Base-by-base conservation (phyloP, 2,113 vertebrate genomes). In the Siniperca chuatsi region DNA sequence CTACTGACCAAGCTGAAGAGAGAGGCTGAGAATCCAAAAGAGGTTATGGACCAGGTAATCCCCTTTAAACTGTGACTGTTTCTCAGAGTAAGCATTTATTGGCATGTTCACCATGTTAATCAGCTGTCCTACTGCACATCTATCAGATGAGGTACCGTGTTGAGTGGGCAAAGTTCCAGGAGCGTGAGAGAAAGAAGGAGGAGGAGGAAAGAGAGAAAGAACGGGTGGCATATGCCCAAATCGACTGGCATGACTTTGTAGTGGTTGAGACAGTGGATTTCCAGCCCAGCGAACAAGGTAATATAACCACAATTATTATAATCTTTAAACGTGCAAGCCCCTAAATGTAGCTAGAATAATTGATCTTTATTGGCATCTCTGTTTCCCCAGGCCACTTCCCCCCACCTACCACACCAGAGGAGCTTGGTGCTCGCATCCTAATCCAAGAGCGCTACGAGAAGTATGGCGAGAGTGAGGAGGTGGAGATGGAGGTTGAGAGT, bases 361-460 rank as follows among this genome's bases (percentile, higher is more conserved):
- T 44, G 8, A 61, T 60, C 16, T 64, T 6, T 69, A 33, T 44
- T 86, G 2, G 10, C 55, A 13, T 69, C 15, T 68, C 1, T 78
- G 9, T 75, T 16, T 0, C 50, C 83, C 35, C 73, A 99, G 98
- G 98, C 54, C 98, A 99, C 92, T 99, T 99, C 92, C 98, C 98
- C 33, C 98, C 98, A 61, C 98, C 98, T 1, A 99, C 98, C 62
- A 99, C 97, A 48, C 98, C 98, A 0, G 98, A 99, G 89, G 98
- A 99, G 88, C 87, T 99, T 29, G 98, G 98, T 0, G 98, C 98
- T 85, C 97, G 98, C 18, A 99, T 99, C 91, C 96, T 99, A 46
- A 99, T 99, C 92, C 98, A 99, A 75, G 98, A 99, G 77, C 98
- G 98, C 71, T 99, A 99, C 0, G 98, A 99, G 93, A 99, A 99